Conservation (phyloP, 2,888 invertebrate genomes). For the Fragum sueziense region DNA sequence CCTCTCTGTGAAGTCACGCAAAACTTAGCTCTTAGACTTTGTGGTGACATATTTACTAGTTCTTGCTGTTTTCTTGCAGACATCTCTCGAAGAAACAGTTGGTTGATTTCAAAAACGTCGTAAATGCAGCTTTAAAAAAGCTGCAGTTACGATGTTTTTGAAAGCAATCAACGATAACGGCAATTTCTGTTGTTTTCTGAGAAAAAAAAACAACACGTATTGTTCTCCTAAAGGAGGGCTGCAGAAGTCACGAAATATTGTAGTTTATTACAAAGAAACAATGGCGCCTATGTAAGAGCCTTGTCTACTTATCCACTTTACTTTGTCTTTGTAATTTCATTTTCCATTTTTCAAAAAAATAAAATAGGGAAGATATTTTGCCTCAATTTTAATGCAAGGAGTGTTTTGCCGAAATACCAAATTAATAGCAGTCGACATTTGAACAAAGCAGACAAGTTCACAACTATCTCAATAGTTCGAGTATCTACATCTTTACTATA, state of each 20-base stretch:
- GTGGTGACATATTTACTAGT: background rate
- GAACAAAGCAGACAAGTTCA: no score
- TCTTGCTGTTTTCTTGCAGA: background rate
- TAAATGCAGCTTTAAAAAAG: no score
- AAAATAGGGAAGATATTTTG: background rate
- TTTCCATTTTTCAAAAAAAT: background rate
- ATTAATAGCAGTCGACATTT: no score
- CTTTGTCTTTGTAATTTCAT: background rate
- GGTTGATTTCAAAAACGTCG: no score
- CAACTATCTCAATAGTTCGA: no score
- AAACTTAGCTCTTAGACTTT: background rate
- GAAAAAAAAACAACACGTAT: no score
- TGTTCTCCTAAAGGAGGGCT: background rate
- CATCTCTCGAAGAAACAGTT: background rate
- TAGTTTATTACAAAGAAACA: background rate
- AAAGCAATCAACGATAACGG: no score
- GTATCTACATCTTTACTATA: no score
- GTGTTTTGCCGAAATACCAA: no score
- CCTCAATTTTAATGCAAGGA: background rate
- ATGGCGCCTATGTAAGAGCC: background rate
- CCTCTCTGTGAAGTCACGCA: background rate
- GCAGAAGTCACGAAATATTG: background rate
- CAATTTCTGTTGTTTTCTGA: no score
- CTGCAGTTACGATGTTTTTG: no score
- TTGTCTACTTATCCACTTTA: background rate